phyloP scores from a whole-genome alignment of 2,113 vertebrate genomes.

The Nyctereutes procyonoides region DNA sequence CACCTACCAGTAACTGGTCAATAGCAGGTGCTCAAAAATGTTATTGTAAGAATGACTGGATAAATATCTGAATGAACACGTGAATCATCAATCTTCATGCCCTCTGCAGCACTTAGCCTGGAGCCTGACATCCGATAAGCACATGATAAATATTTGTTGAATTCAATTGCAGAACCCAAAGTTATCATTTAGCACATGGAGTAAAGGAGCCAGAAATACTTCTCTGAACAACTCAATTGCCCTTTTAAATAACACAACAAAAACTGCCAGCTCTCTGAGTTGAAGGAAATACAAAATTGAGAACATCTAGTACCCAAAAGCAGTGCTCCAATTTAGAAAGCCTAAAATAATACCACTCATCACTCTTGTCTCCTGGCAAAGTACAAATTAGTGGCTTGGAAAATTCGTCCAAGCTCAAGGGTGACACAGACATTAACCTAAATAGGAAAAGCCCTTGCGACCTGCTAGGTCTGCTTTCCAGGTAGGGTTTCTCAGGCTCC shows the following conservation, averaged over 20 bases:
- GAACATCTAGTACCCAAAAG: slow-evolving; percentile 68
- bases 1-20: background rate
- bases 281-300: slow-evolving; percentile 59
- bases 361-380: slow-evolving; percentile 68
- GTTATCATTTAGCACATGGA: background rate
- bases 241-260: slow-evolving; percentile 44
- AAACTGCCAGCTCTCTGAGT: slow-evolving; percentile 12
- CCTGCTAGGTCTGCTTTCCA: background rate
- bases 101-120: background rate
- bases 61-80: background rate
- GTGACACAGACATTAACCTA: slow-evolving; percentile 56
- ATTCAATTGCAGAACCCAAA: background rate
- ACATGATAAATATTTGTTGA: slow-evolving; percentile 49
- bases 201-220: background rate
- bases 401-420: slow-evolving; percentile 67
- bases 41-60: background rate
- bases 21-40: background rate
- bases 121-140: background rate
- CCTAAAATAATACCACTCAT: slow-evolving; percentile 73
- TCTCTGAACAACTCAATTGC: background rate
- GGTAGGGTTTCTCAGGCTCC: slow-evolving; percentile 14
- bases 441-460: slow-evolving; percentile 38
- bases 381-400: slow-evolving; percentile 75
- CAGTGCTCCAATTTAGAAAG: slow-evolving; percentile 65
- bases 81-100: background rate